Evolutionary conservation across 2,113 vertebrate species (phyloP).

Genomic region (Haemorhous mexicanus): DNA sequence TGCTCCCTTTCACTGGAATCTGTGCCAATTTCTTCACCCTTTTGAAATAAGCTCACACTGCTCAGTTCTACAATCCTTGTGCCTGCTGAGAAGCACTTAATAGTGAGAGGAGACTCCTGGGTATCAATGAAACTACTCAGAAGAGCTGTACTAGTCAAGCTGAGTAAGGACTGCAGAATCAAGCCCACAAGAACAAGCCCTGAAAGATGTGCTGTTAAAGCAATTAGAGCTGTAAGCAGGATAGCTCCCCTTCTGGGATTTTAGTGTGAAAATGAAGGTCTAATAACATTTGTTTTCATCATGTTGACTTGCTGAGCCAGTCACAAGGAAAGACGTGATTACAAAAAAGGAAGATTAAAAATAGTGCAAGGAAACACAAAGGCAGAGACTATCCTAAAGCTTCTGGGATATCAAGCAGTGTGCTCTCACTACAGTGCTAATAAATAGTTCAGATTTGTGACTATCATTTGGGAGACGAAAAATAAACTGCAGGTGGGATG

Average conservation of each 20-base stretch:
- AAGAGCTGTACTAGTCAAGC: neutral
- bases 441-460: neutral
- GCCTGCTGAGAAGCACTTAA: neutral
- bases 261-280: neutral
- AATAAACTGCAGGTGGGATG: neutral
- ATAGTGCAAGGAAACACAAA: neutral
- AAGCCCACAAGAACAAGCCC: neutral
- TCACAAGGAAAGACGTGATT: neutral
- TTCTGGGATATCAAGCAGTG: neutral
- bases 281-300: conserved; percentile 29
- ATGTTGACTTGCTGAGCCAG: neutral
- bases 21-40: neutral
- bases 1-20: neutral
- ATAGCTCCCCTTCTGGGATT: neutral
- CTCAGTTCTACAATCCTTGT: neutral
- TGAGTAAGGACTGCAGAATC: neutral
- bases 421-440: neutral
- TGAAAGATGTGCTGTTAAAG: neutral
- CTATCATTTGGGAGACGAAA: neutral
- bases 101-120: neutral
- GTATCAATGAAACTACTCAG: neutral
- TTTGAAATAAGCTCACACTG: neutral
- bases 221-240: conserved; percentile 6
- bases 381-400: neutral
- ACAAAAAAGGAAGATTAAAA: neutral